These are phyloP conservation scores for Acrobasis consociella DNA, from an alignment of 2,888 invertebrate genomes.

Conservation along the genomic window DNA sequence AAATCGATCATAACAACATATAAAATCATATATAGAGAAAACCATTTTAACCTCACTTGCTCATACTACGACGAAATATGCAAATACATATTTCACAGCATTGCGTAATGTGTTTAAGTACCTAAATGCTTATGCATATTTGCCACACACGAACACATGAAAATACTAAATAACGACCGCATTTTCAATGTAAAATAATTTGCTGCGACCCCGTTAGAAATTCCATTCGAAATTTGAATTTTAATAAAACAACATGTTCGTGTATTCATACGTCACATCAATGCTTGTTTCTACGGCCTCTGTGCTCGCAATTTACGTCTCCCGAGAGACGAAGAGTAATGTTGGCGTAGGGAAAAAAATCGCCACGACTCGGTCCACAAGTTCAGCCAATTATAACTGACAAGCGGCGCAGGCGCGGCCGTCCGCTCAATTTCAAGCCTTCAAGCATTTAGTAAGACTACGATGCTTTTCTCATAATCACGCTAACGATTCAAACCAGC, in stretches of 20 bases:
- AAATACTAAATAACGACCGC: conserved; percentile 18
- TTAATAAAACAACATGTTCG: conserved; percentile 71
- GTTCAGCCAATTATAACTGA: conserved; percentile 83
- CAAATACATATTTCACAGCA: background rate
- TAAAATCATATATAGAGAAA: background rate
- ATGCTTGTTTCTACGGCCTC: conserved; percentile 71
- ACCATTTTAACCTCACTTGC: conserved; percentile 6
- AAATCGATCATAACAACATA: too few relatives aligned
- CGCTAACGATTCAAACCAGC: conserved; percentile 41
- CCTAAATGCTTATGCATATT: conserved; percentile 12
- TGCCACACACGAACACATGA: conserved; percentile 11
- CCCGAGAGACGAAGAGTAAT: conserved; percentile 81
- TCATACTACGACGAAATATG: background rate
- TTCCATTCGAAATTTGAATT: conserved; percentile 67
- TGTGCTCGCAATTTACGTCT: conserved; percentile 77
- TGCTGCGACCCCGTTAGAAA: conserved; percentile 46
- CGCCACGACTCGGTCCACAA: conserved; percentile 73
- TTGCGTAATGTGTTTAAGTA: conserved; percentile 1
- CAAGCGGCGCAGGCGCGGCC: conserved; percentile 73
- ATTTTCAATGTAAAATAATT: conserved; percentile 23
- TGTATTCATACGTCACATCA: conserved; percentile 77
- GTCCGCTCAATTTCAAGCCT: conserved; percentile 69
- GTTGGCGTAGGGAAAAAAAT: conserved; percentile 72
- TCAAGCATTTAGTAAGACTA: conserved; percentile 39
- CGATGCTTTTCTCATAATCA: conserved; percentile 35